A percentile compares a stretch with the other conserved stretches of the same genome.
Evolutionary conservation across 2,888 invertebrate genomes (phyloP).

Genomic region (Phaonia tiefii): DNA sequence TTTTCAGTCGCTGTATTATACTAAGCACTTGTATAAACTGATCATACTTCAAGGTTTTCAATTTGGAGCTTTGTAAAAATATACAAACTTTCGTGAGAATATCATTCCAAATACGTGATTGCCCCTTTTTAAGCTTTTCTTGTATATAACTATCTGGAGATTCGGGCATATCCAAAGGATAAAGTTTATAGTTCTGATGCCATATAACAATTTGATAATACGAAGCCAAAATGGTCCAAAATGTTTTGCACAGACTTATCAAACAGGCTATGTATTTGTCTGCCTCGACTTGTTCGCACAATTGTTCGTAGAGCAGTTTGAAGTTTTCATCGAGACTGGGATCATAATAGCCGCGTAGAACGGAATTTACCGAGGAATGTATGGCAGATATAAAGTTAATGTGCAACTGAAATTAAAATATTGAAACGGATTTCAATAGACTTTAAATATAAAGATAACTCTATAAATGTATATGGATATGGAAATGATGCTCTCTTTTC

Average conservation of each 20-base stretch:
- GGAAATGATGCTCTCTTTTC: too few species aligned
- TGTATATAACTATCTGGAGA: constrained; percentile 88
- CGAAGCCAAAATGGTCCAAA: constrained; percentile 90
- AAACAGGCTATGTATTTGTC: constrained; percentile 85
- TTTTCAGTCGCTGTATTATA: constrained; percentile 92
- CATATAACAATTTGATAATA: constrained; percentile 84
- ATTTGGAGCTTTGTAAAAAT: constrained; percentile 89
- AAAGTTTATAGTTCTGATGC: constrained; percentile 80
- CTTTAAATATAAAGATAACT: too few species aligned
- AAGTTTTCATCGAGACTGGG: constrained; percentile 82
- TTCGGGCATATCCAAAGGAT: constrained; percentile 77
- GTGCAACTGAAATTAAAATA: constrained; percentile 83
- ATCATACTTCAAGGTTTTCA: constrained; percentile 94
- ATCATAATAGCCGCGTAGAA: constrained; percentile 82
- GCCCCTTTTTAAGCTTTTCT: constrained; percentile 93
- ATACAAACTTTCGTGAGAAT: constrained; percentile 94
- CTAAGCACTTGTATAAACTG: constrained; percentile 95
- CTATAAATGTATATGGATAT: too few species aligned
- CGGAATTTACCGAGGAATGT: constrained; percentile 87
- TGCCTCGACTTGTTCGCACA: constrained; percentile 83
- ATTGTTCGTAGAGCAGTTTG: constrained; percentile 88
- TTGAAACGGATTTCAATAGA: too few species aligned
- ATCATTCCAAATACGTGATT: constrained; percentile 94
- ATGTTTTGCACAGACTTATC: constrained; percentile 91
- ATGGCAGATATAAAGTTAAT: constrained; percentile 97